Base-by-base conservation (phyloP, 1,140 invertebrate genomes). In the Ylistrum balloti region DNA sequence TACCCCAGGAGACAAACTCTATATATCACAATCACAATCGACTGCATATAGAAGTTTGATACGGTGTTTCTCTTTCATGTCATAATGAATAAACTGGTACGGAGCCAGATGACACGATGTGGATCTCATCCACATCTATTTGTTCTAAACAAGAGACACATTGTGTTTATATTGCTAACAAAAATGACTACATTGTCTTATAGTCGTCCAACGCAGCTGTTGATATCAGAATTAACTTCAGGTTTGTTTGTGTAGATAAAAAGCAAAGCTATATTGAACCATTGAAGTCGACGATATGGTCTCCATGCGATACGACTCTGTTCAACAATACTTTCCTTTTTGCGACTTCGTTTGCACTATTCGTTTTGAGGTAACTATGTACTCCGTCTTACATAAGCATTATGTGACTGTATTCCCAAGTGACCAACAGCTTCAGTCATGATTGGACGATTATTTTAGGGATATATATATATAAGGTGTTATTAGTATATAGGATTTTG, bases 51-150 rank as follows among this genome's bases (percentile, higher is more conserved):
- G 22, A 2, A 28, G 56, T 74, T 74, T 74, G 56, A 74, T 74
- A 74, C 28, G n/a, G 56, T 28, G 13, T 74, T 74, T 74, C 56
- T 28, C 56, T 74, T 74, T 74, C 56, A 74, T 74, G 56, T 74
- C 28, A 17, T 74, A 74, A 74, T 28, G 56, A 74, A 74, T 17
- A 74, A n/a, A 74, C 56, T 74, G 56, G 56, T 74, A 9, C 56
- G 9, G 56, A 74, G 56, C 56, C 56, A 74, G 56, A n/a, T 22
- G 56, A 74, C 56, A 74, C 56, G 9, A 5, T 74, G 22, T 74
- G 56, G 2, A 28, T 74, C 56, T 11, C 56, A 74, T 74, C 56
- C 0, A 74, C 56, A 28, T 74, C 56, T 74, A 74, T 74, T n/a
- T 74, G 56, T 74, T 74, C 0, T 74, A 74, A 28, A 5, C 17